Base-by-base conservation (phyloP, 2,888 invertebrate genomes). In the Dicycla oo region DNA sequence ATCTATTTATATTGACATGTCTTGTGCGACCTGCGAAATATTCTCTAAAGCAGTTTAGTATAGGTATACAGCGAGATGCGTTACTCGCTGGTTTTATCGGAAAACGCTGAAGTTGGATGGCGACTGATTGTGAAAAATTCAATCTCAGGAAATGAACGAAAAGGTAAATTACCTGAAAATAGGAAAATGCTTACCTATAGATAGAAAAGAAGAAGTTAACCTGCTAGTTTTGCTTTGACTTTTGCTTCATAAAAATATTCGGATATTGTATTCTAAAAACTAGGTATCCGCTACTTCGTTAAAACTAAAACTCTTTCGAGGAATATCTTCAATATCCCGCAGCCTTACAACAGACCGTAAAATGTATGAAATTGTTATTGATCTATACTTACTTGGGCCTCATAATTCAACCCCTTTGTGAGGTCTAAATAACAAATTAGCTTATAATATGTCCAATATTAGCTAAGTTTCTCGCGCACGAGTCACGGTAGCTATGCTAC, bases 381-480 rank as follows among this genome's bases (percentile, higher is more conserved):
- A 10, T 34, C 54, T n/a, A 11, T n/a, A 34, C n/a, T 51, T 62
- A 62, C 8, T 53, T 34, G 34, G 18, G 34, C 11, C 34, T 34
- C 54, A 63, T 34, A 63, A 18, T 11, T 53, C 62, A 18, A 1
- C 6, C 15, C 30, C 54, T 34, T 34, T 54, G 53, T 53, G 34
- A 13, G 64, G 20, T 47, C 26, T 20, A 38, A 38, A 40, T 67
- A 63, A 49, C 38, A 26, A 40, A 49, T 49, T 71, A 47, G 3
- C 20, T 11, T 18, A 72, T 2, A 40, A 34, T 47, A 26, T 56
- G 23, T 73, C 30, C 62, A 38, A 40, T 73, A 62, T 74, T 63
- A 74, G 20, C 30, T 15, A 73, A 73, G 63, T 56, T 74, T 15
- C 18, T 6, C n/a, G 26, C 20, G 8, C 61, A 10, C 40, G 10